A percentile compares a stretch with the other conserved stretches of the same genome.
Conservation (phyloP, 2,888 invertebrate species). For the Lasius fuliginosus region DNA sequence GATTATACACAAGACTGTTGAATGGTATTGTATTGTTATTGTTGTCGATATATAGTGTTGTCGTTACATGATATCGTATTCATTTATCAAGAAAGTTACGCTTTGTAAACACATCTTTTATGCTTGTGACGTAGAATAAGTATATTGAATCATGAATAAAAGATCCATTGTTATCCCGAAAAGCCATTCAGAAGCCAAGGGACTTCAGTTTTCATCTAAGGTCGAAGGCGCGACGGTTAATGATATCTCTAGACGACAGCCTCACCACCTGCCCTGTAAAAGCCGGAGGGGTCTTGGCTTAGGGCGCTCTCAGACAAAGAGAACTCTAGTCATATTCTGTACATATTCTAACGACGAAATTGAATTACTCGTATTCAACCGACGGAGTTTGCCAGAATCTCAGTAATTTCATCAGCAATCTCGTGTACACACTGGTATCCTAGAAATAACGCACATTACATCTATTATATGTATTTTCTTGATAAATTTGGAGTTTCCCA, state of each 20-base stretch:
- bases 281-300: conserved; percentile 26
- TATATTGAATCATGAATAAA: conserved; percentile 35
- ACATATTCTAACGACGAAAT: conserved; percentile 56
- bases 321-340: background rate
- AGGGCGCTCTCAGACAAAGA: conserved; percentile 49
- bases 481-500: background rate
- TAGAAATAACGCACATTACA: background rate
- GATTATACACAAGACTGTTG: background rate
- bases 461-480: background rate
- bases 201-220: conserved; percentile 43
- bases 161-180: conserved; percentile 44
- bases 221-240: conserved; percentile 29
- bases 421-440: background rate
- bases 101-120: conserved; percentile 31
- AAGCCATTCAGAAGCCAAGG: background rate
- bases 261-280: conserved; percentile 26
- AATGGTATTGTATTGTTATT: background rate
- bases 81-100: conserved; percentile 11
- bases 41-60: no score
- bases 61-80: background rate
- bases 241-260: conserved; percentile 44
- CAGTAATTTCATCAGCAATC: conserved; percentile 11
- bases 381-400: background rate
- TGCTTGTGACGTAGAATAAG: conserved; percentile 55
- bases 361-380: conserved; percentile 51